A percentile compares a stretch with the other conserved stretches of the same genome.
These are phyloP conservation scores for Abrostola triplasia DNA, from an alignment of 2,888 invertebrate genomes.

Conservation along the genomic window DNA sequence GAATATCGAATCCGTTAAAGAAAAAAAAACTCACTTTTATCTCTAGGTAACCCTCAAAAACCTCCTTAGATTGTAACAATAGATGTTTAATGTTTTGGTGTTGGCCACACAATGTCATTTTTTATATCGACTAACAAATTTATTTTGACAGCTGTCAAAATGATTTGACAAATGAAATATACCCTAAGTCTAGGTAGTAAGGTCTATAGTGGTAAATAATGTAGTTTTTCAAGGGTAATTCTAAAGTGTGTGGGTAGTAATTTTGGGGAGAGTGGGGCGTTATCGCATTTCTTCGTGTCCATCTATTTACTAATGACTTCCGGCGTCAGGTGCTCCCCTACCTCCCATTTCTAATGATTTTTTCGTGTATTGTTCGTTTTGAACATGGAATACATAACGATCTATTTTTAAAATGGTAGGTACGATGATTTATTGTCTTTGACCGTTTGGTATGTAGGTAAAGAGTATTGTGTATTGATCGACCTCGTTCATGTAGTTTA, in stretches of 20 bases:
- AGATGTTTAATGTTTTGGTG: constrained; percentile 79
- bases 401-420: constrained; percentile 28
- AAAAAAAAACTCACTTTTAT: constrained; percentile 56
- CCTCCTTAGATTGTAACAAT: constrained; percentile 78
- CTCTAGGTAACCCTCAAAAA: constrained; percentile 71
- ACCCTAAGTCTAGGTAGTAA: constrained; percentile 29
- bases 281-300: constrained; percentile 81
- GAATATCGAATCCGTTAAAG: constrained; percentile 47
- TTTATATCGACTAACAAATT: constrained; percentile 69
- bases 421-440: constrained; percentile 16
- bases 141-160: constrained; percentile 51
- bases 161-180: constrained; percentile 9
- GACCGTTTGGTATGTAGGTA: not conserved
- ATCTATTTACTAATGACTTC: constrained; percentile 89
- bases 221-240: constrained; percentile 24
- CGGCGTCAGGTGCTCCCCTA: constrained; percentile 84
- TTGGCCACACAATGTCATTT: constrained; percentile 80
- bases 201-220: constrained; percentile 19
- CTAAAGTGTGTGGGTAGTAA: constrained; percentile 66
- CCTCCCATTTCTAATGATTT: constrained; percentile 73
- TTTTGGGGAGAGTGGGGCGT: constrained; percentile 83
- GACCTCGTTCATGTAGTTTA: constrained; percentile 1
- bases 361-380: constrained; percentile 61
- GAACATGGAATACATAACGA: constrained; percentile 53
- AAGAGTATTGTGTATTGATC: not conserved